Base-by-base conservation (phyloP, 37 sponge, comb jelly and placozoan species). In the Axinella damicornis region DNA sequence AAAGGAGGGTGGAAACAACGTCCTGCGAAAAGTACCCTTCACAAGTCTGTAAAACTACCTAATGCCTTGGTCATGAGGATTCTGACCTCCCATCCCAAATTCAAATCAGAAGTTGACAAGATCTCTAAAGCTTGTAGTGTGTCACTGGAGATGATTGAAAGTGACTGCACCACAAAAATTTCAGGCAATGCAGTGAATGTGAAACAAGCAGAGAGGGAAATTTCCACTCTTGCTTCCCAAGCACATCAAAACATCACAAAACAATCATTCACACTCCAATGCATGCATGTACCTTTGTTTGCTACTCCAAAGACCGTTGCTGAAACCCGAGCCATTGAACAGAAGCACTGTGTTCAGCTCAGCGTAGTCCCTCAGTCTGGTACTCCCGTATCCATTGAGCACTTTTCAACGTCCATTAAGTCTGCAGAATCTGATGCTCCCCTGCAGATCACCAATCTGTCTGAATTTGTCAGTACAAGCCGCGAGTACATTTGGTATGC, bases 201-300 rank as follows among this genome's bases (percentile, higher is more conserved):
- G 31, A 67, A 32, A 31, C 46, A 32, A 27, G 68, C 68, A 30
- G 68, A 67, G 33, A 19, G 19, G 27, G 68, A 67, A 31, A 67
- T 67, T 0, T 19, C 33, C 1, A 31, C 33, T 67, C 68, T 67
- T 33, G 2, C 33, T 18, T 33, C 1, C 20, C 68, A 67, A 27
- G 27, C 27, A 34, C 68, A 28, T 31, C 68, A 27, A 19, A 27
- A 67, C 5, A 67, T 67, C 33, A 67, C 63, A 67, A 33, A 30
- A 18, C 33, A 67, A 18, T 34, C 46, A 46, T 46, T 32, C 78
- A 22, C 36, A n/a, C 33, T 77, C 25, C 78, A 61, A 20, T 61
- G 39, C 37, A 1, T 27, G 30, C 21, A 77, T 21, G 34, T 77
- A 24, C 63, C 78, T 52, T 33, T 75, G 33, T 34, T 75, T 28